Percentiles rank a stretch among this genome's conserved stretches.
Evolutionary conservation across 2,113 vertebrate species (phyloP).

Genomic region (Prietella phreatophila): DNA sequence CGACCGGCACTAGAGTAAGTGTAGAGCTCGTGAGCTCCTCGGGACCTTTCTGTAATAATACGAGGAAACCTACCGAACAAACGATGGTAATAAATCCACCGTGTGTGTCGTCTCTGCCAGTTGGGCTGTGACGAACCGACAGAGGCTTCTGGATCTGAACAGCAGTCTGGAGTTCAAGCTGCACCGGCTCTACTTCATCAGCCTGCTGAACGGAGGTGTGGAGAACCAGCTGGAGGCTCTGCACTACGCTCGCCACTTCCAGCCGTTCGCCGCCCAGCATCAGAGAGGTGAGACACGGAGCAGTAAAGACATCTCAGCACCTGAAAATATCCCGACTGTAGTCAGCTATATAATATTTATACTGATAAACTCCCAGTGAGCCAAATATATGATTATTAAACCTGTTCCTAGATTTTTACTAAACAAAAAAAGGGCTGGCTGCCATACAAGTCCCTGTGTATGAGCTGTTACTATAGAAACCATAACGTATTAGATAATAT

Average conservation of each 20-base stretch:
- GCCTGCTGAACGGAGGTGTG: slow-evolving; percentile 80
- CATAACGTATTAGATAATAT: too few species aligned
- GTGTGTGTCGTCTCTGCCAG: slow-evolving; percentile 57
- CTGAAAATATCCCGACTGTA: too few species aligned
- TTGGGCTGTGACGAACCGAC: slow-evolving; percentile 83
- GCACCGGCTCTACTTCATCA: slow-evolving; percentile 86
- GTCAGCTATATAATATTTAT: too few species aligned
- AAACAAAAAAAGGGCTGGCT: too few species aligned
- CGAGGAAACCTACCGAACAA: not conserved
- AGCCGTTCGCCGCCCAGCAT: slow-evolving; percentile 84
- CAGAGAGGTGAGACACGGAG: slow-evolving; percentile 74
- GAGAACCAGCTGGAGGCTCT: slow-evolving; percentile 84
- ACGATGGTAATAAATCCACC: too few species aligned
- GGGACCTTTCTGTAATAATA: not conserved
- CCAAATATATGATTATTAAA: too few species aligned
- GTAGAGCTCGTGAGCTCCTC: not conserved
- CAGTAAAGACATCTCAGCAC: not conserved
- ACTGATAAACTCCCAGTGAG: too few species aligned
- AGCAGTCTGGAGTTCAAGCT: slow-evolving; percentile 88
- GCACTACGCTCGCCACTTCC: slow-evolving; percentile 85
- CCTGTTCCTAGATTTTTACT: too few species aligned
- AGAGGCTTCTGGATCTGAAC: slow-evolving; percentile 83
- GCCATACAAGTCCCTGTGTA: too few species aligned
- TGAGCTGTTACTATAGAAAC: too few species aligned
- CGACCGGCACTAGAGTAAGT: slow-evolving; percentile 83